phyloP scores from a whole-genome alignment of 2,888 invertebrate species.

The Scaptodrosophila latifasciaeformis region DNA sequence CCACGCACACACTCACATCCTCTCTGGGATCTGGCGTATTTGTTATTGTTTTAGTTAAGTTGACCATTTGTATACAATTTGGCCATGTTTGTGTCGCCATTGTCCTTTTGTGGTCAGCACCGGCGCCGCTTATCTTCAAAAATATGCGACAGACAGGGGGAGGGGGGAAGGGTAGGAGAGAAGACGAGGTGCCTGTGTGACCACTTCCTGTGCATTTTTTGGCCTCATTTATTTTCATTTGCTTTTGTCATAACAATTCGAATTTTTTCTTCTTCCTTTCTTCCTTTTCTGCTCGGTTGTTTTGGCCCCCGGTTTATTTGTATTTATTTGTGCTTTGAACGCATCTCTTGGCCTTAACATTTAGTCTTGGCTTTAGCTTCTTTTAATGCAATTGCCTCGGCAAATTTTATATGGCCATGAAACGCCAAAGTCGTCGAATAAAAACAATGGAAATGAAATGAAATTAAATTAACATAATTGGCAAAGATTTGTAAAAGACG shows the following conservation, averaged over 20 bases:
- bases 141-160: constrained; percentile 27
- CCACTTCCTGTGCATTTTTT: constrained; percentile 45
- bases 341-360: constrained; percentile 8
- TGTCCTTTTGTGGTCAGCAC: constrained; percentile 21
- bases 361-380: constrained; percentile 30
- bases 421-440: constrained; percentile 30
- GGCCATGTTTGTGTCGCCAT: constrained; percentile 35
- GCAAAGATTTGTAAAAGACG: constrained; percentile 46
- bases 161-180: too few relatives aligned
- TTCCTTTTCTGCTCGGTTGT: constrained; percentile 2
- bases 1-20: background rate
- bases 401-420: constrained; percentile 59
- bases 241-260: constrained; percentile 63
- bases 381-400: constrained; percentile 60
- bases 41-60: constrained; percentile 63
- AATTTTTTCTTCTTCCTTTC: constrained; percentile 21
- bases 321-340: constrained; percentile 24
- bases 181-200: too few relatives aligned
- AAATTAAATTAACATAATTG: constrained; percentile 65
- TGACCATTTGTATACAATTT: constrained; percentile 69
- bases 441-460: constrained; percentile 32
- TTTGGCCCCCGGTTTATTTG: constrained; percentile 1
- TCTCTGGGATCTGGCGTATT: constrained; percentile 14
- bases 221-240: constrained; percentile 68
- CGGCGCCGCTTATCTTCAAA: constrained; percentile 53